These are phyloP conservation scores for Melolontha melolontha DNA, from an alignment of 2,888 invertebrate species.

Conservation along the genomic window DNA sequence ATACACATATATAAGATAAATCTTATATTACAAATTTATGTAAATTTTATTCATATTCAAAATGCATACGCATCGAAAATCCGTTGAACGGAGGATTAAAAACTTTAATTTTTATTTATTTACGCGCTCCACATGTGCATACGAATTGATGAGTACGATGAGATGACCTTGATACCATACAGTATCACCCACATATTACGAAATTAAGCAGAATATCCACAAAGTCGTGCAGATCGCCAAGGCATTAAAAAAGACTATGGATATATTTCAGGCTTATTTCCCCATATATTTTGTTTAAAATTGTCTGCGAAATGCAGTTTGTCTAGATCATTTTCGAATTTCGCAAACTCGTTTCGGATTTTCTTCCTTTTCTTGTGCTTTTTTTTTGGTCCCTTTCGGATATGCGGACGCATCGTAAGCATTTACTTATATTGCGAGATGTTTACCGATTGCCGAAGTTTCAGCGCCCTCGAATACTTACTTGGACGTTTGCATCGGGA, in stretches of 20 bases:
- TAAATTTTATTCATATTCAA: slow-evolving; percentile 15
- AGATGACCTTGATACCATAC: too few species aligned
- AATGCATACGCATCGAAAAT: slow-evolving; percentile 3
- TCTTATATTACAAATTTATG: slow-evolving; percentile 25
- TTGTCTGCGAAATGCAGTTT: slow-evolving; percentile 58
- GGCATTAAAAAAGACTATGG: too few species aligned
- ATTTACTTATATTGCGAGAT: slow-evolving; percentile 29
- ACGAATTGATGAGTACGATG: too few species aligned
- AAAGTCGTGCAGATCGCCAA: too few species aligned
- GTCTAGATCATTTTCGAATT: slow-evolving; percentile 59
- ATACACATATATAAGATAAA: slow-evolving; percentile 3
- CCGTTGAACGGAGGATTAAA: too few species aligned
- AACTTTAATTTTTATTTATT: too few species aligned
- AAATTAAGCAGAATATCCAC: too few species aligned
- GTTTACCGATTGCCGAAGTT: slow-evolving; percentile 21
- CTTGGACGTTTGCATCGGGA: slow-evolving; percentile 1
- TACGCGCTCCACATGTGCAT: too few species aligned
- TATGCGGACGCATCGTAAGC: neutral
- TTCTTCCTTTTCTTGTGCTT: neutral
- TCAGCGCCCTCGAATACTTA: too few species aligned
- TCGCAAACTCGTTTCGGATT: slow-evolving; percentile 29
- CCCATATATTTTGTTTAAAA: slow-evolving; percentile 56
- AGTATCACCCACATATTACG: too few species aligned
- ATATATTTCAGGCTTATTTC: slow-evolving; percentile 58
- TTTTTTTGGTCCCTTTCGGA: neutral